A percentile compares a stretch with the other conserved stretches of the same genome.
phyloP scores from a whole-genome alignment of 1,140 invertebrate genomes.

The Gonioctena quinquepunctata region DNA sequence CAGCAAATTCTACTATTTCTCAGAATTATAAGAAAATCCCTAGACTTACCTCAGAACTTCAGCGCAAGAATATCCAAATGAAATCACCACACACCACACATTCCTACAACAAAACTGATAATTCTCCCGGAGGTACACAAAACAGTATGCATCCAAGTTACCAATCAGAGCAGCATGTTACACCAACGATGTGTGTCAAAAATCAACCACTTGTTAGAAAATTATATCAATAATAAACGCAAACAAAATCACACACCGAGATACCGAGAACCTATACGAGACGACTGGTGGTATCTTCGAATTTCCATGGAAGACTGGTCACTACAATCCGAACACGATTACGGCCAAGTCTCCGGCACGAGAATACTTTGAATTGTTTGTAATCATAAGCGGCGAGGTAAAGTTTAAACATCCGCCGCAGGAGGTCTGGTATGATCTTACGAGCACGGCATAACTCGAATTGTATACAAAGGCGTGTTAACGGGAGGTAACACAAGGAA shows the following conservation, averaged over 20 bases:
- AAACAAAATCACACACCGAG: neutral
- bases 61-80: neutral
- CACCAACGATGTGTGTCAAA: neutral
- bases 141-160: neutral
- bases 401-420: neutral
- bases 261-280: neutral
- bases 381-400: neutral
- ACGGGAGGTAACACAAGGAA: no score
- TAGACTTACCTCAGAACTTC: neutral
- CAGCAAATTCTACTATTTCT: no score
- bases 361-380: neutral
- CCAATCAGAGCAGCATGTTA: neutral
- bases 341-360: neutral
- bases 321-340: neutral
- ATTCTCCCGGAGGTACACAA: neutral
- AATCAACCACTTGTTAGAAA: neutral
- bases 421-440: neutral
- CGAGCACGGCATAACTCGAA: neutral
- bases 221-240: neutral
- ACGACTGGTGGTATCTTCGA: no score
- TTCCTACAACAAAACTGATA: neutral
- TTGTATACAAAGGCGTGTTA: neutral
- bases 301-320: neutral
- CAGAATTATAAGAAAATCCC: no score
- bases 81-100: neutral